Base-by-base conservation (phyloP, 2,888 invertebrate genomes). In the Habroteleia sp. region DNA sequence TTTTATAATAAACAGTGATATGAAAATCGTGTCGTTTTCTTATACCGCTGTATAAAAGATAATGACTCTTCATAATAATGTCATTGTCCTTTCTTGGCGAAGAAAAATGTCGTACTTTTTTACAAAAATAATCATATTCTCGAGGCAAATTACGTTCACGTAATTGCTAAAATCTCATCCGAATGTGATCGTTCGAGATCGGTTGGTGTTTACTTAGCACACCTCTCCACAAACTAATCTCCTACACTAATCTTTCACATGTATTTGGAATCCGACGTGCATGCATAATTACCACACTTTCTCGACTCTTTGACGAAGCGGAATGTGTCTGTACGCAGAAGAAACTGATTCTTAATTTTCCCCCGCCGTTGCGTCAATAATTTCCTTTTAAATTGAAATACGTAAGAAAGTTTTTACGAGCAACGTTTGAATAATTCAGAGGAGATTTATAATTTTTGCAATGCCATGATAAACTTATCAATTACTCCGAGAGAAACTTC, bases 371-470 rank as follows among this genome's bases (percentile, higher is more conserved):
- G n/a, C n/a, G n/a, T 3, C 37, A 17, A 50, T 62, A 31, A 48
- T 62, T 63, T 50, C 13, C 48, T 41, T 50, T 39, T 13, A 63
- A 50, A 63, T 52, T 50, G 42, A 63, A 63, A 50, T 25, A 52
- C 63, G 50, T 52, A 52, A 63, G 63, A 63, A 63, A 52, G 41
- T 42, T 50, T 63, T 52, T 63, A 62, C 33, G 50, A 50, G 23
- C 42, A 16, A 11, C 14, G 33, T 25, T 42, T 63, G 50, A 63
- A 63, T 52, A 33, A 52, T 52, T 50, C 63, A 63, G 10, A 20
- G 10, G n/a, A n/a, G 63, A 52, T 63, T 52, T 52, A 35, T 63
- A 50, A 60, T 60, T 60, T 31, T 42, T 63, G 31, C 33, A 42
- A 8, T 17, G 25, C 13, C 25, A 17, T 42, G 50, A 63, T 63